Evolutionary conservation across 2,888 invertebrate genomes (phyloP).

Genomic region (Drosophila lutescens): DNA sequence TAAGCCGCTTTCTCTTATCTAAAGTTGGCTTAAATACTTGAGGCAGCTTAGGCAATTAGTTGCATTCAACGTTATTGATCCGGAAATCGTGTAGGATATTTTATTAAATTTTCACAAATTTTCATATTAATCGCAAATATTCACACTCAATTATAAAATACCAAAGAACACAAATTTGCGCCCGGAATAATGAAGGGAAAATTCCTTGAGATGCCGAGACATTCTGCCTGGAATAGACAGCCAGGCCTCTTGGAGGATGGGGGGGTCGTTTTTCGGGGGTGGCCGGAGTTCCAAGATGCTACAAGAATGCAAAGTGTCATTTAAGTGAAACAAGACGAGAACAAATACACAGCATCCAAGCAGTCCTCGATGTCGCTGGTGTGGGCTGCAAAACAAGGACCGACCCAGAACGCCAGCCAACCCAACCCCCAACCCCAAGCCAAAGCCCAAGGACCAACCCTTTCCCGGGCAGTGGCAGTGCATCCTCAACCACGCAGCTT

Average conservation of each 20-base stretch:
- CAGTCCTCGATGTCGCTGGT: conserved; percentile 8
- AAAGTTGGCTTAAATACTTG: conserved; percentile 67
- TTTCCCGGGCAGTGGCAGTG: conserved; percentile 24
- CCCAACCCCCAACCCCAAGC: background rate
- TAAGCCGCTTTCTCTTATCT: conserved; percentile 48
- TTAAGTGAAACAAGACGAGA: conserved; percentile 81
- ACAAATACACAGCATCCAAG: conserved; percentile 63
- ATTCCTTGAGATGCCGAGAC: conserved; percentile 61
- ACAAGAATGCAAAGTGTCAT: conserved; percentile 81
- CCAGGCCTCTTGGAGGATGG: background rate
- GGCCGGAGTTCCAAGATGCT: conserved; percentile 60
- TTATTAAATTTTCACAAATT: conserved; percentile 79
- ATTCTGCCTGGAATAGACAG: conserved; percentile 34
- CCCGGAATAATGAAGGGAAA: conserved; percentile 71
- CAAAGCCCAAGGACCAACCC: conserved; percentile 3
- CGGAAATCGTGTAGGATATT: conserved; percentile 41
- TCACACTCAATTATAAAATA: conserved; percentile 82
- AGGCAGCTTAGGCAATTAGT: conserved; percentile 69
- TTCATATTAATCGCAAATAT: conserved; percentile 78
- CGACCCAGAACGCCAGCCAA: background rate
- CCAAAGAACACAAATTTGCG: conserved; percentile 76
- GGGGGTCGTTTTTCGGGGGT: conserved; percentile 40
- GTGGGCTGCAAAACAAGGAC: conserved; percentile 1
- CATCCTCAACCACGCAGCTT: conserved; percentile 70
- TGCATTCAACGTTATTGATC: conserved; percentile 45